These are phyloP conservation scores for Actinia equina DNA, from an alignment of 64 coral and sea anemone genomes.

Conservation along the genomic window DNA sequence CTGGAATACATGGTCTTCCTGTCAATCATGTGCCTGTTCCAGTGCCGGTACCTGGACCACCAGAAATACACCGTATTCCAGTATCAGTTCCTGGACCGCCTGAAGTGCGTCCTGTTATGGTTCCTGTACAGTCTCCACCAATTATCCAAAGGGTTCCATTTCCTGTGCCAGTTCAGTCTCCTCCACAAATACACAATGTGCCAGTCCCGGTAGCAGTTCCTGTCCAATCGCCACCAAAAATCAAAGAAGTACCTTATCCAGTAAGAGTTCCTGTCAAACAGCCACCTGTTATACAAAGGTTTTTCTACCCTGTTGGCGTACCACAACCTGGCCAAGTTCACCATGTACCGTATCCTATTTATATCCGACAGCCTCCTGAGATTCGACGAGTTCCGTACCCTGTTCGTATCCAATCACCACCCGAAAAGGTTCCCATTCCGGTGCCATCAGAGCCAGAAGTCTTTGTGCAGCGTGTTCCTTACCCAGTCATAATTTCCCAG, in stretches of 20 bases:
- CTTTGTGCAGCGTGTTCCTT: conserved; percentile 64
- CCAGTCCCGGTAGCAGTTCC: conserved; percentile 44
- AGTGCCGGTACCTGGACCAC: conserved; percentile 38
- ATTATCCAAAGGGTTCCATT: conserved; percentile 40
- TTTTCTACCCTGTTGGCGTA: conserved; percentile 49
- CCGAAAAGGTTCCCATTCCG: conserved; percentile 53
- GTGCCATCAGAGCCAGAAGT: conserved; percentile 54
- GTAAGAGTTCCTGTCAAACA: conserved; percentile 57
- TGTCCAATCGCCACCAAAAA: conserved; percentile 51
- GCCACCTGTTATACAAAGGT: conserved; percentile 61
- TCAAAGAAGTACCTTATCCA: conserved; percentile 66
- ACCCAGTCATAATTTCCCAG: conserved; percentile 45
- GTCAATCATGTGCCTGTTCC: background rate
- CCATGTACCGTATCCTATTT: conserved; percentile 61
- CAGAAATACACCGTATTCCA: conserved; percentile 51
- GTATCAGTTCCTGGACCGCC: conserved; percentile 57
- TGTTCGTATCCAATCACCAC: conserved; percentile 46
- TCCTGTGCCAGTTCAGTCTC: conserved; percentile 49
- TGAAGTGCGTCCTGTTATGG: conserved; percentile 21
- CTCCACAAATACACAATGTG: conserved; percentile 48
- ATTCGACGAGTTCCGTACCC: conserved; percentile 43
- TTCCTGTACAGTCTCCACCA: conserved; percentile 37
- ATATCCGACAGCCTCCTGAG: conserved; percentile 68
- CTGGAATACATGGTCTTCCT: conserved; percentile 1
- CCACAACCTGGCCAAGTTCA: conserved; percentile 54